phyloP scores from a whole-genome alignment of 1,140 invertebrate species.

The Drosophila varians region DNA sequence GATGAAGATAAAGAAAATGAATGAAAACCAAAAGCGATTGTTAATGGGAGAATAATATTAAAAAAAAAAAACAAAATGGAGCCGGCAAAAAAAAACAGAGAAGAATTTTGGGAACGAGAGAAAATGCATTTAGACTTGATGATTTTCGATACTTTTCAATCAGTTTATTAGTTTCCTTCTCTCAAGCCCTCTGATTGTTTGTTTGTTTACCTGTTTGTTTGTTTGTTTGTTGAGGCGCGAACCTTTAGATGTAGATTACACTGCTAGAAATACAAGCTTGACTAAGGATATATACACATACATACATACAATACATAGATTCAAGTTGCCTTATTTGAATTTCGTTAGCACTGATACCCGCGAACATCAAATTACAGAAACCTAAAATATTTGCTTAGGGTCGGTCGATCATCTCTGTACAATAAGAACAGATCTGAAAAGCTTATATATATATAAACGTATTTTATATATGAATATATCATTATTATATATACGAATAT shows the following conservation, averaged over 20 bases:
- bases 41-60: slow-evolving; percentile 28
- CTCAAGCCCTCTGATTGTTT: slow-evolving; percentile 12
- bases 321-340: slow-evolving; percentile 82
- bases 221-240: slow-evolving; percentile 58
- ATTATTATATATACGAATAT: slow-evolving; percentile 55
- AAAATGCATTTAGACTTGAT: slow-evolving; percentile 65
- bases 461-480: slow-evolving; percentile 79
- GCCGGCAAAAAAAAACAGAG: slow-evolving; percentile 6
- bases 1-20: slow-evolving; percentile 8
- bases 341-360: slow-evolving; percentile 69
- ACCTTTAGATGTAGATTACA: slow-evolving; percentile 35
- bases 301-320: slow-evolving; percentile 64
- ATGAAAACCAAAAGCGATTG: slow-evolving; percentile 13
- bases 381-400: slow-evolving; percentile 50
- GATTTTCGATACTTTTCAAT: slow-evolving; percentile 27
- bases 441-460: slow-evolving; percentile 56
- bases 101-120: slow-evolving; percentile 25
- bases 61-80: slow-evolving; percentile 10
- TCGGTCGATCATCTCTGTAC: slow-evolving; percentile 45
- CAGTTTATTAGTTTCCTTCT: slow-evolving; percentile 12
- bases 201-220: slow-evolving; percentile 9
- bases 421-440: slow-evolving; percentile 30
- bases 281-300: slow-evolving; percentile 39
- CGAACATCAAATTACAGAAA: slow-evolving; percentile 16
- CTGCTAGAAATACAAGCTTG: slow-evolving; percentile 19